phyloP scores from a whole-genome alignment of 2,888 invertebrate species.

The Candidula unifasciata region DNA sequence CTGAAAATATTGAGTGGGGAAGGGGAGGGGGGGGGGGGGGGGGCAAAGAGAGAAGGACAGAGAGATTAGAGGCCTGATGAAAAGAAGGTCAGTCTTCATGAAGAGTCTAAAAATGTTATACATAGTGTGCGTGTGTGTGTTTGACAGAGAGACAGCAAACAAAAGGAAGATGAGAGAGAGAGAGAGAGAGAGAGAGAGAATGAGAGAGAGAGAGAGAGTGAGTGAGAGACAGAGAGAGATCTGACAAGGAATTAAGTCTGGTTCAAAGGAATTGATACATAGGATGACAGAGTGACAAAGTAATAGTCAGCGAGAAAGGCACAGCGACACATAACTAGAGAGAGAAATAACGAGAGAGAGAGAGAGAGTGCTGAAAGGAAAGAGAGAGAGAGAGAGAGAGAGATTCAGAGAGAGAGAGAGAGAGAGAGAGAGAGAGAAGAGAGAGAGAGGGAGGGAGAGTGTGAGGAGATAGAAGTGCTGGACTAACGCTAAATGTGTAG shows the following conservation, averaged over 20 bases:
- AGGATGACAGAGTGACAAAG: neutral
- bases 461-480: neutral
- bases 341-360: neutral
- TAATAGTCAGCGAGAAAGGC: too few relatives aligned
- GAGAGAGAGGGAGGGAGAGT: conserved; percentile 6
- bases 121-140: too few relatives aligned
- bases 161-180: neutral
- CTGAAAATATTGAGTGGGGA: too few relatives aligned
- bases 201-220: conserved; percentile 14
- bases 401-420: neutral
- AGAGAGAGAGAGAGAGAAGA: neutral
- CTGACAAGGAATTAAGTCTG: neutral
- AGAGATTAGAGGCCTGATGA: neutral
- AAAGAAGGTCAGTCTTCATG: neutral
- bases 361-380: neutral
- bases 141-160: neutral
- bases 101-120: neutral
- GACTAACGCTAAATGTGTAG: conserved; percentile 5
- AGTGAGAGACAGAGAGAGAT: neutral
- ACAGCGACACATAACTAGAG: neutral
- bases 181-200: conserved; percentile 31
- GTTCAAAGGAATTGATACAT: neutral
- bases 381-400: neutral
- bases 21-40: neutral
- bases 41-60: neutral